A percentile compares a stretch with the other conserved stretches of the same genome.
phyloP scores from a whole-genome alignment of 2,797 vertebrate species.

The Ctenochaetus hawaiiensis region DNA sequence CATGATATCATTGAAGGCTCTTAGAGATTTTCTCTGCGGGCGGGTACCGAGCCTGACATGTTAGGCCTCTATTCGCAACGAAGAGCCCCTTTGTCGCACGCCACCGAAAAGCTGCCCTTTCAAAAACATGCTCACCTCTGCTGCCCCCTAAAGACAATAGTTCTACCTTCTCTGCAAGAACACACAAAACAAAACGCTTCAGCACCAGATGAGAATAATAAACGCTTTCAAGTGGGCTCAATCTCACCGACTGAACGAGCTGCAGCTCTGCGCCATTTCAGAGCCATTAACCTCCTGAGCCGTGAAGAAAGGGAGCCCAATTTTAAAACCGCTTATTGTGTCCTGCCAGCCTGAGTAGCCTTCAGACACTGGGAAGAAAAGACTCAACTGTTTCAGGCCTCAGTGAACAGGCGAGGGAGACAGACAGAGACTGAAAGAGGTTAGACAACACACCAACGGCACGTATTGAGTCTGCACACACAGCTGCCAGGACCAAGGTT shows the following conservation, averaged over 20 bases:
- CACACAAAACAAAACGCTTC: conserved; percentile 78
- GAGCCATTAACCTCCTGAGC: conserved; percentile 85
- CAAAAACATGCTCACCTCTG: conserved; percentile 82
- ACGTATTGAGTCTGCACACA: conserved; percentile 69
- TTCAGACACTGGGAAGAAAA: conserved; percentile 81
- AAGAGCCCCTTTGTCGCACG: conserved; percentile 74
- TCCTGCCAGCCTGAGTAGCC: conserved; percentile 76
- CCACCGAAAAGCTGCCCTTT: conserved; percentile 75
- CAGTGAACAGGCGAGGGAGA: conserved; percentile 80
- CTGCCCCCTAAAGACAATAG: conserved; percentile 86
- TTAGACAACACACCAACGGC: conserved; percentile 78
- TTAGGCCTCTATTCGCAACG: conserved; percentile 21
- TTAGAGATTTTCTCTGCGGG: conserved; percentile 78
- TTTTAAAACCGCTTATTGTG: conserved; percentile 85
- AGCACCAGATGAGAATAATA: conserved; percentile 82
- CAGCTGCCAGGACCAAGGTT: conserved; percentile 79
- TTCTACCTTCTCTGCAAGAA: conserved; percentile 71
- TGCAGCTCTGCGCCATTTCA: conserved; percentile 76
- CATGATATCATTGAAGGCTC: conserved; percentile 78
- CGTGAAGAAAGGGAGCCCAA: conserved; percentile 76
- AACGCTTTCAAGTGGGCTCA: conserved; percentile 83
- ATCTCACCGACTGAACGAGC: conserved; percentile 74
- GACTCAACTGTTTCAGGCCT: conserved; percentile 83
- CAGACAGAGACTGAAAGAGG: conserved; percentile 81
- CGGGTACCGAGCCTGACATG: conserved; percentile 48